phyloP scores from a whole-genome alignment of 2,113 vertebrate genomes.

The Neodontobutis hainanensis region DNA sequence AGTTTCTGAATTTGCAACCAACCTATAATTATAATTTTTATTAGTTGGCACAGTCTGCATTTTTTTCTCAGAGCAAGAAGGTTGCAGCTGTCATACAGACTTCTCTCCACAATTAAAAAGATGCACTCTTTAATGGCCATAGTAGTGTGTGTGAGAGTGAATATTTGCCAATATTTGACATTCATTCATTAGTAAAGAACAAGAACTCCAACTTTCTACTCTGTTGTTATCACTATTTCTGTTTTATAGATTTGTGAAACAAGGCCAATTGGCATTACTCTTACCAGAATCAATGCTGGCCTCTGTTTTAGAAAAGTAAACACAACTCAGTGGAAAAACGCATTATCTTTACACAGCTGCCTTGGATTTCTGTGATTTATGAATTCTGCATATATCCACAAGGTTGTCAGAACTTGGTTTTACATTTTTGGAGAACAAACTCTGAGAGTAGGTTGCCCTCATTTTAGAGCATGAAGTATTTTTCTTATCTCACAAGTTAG shows the following conservation, averaged over 20 bases:
- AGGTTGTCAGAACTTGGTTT: background rate
- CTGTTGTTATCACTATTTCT: constrained; percentile 6
- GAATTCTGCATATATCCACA: background rate
- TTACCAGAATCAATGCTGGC: background rate
- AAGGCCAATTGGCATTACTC: constrained; percentile 1
- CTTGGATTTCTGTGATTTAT: constrained; percentile 8
- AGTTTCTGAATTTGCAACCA: too few species aligned
- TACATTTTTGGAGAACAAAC: background rate
- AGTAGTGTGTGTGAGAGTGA: background rate
- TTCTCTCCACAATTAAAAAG: too few species aligned
- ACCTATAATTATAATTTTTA: too few species aligned
- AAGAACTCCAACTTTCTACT: background rate
- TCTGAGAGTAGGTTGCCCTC: background rate
- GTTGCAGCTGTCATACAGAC: too few species aligned
- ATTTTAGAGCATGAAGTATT: constrained; percentile 2
- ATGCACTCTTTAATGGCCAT: too few species aligned
- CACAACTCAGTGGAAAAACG: background rate
- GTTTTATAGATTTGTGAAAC: constrained; percentile 6
- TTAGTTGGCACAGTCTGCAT: background rate
- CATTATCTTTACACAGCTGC: background rate
- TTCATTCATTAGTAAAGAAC: background rate
- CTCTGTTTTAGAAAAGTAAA: constrained; percentile 2
- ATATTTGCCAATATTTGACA: background rate
- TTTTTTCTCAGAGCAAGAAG: background rate
- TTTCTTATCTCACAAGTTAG: background rate